Conservation (phyloP, 2,113 vertebrate genomes). For the Lathamus discolor region DNA sequence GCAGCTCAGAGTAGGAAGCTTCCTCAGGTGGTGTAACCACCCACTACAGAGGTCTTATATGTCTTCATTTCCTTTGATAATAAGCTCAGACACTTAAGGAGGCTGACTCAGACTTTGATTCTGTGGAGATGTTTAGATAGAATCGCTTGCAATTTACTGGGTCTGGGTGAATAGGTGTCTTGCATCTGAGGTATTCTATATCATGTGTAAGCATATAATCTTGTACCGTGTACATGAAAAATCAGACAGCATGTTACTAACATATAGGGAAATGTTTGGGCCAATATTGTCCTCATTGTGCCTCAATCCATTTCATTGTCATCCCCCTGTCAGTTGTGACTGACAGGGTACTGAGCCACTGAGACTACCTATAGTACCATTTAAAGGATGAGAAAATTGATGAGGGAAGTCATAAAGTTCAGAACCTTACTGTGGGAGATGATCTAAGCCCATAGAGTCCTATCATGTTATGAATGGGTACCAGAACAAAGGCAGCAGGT, state of each 20-base stretch:
- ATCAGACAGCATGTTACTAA: not conserved
- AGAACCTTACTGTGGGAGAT: not conserved
- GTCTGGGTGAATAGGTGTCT: not conserved
- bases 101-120: not conserved
- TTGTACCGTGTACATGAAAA: not conserved
- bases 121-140: not conserved
- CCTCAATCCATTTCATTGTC: not conserved
- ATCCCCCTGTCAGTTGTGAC: not conserved
- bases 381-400: not conserved
- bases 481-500: not conserved
- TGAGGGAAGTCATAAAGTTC: not conserved
- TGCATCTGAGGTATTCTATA: not conserved
- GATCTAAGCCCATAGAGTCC: not conserved
- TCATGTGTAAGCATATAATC: not conserved
- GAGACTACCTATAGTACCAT: not conserved
- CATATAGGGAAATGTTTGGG: not conserved
- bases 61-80: not conserved
- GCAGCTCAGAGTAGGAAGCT: not conserved
- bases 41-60: not conserved
- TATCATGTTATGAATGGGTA: not conserved
- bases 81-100: not conserved
- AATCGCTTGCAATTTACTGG: not conserved
- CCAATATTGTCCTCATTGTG: not conserved
- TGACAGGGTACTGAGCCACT: not conserved
- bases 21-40: not conserved